Conservation (phyloP, 1,140 invertebrate genomes). For the Pseudomyrmex flavicornis region DNA sequence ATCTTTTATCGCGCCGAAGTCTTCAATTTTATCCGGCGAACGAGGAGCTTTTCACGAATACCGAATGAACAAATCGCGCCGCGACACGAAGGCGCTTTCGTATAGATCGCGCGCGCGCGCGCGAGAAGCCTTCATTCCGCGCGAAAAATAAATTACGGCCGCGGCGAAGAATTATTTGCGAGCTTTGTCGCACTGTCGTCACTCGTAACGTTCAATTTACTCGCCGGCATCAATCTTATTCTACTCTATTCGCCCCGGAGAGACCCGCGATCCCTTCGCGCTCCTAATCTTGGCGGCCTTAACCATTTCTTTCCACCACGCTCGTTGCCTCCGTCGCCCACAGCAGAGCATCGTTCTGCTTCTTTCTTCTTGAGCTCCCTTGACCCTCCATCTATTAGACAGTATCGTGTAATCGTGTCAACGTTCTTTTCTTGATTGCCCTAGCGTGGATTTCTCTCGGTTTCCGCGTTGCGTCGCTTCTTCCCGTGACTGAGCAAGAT, state of each 20-base stretch:
- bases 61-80: constrained; percentile 45
- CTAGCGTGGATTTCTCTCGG: constrained; percentile 13
- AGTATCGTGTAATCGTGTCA: constrained; percentile 67
- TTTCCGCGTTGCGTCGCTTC: constrained; percentile 3
- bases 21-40: constrained; percentile 29
- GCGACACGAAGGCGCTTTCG: constrained; percentile 39
- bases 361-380: constrained; percentile 24
- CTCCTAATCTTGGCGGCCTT: constrained; percentile 61
- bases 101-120: neutral
- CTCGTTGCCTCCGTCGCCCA: neutral
- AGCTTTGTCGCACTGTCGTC: constrained; percentile 72
- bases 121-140: neutral
- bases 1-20: constrained; percentile 19
- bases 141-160: constrained; percentile 71
- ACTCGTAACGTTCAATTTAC: constrained; percentile 76
- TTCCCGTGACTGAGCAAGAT: neutral
- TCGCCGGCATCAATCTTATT: constrained; percentile 74
- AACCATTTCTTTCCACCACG: constrained; percentile 48
- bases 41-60: constrained; percentile 19
- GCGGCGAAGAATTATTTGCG: constrained; percentile 66
- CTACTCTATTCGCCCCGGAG: constrained; percentile 68
- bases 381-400: constrained; percentile 58
- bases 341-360: neutral
- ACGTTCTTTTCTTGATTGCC: constrained; percentile 48
- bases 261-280: constrained; percentile 27